Conservation (phyloP, 2,113 vertebrate genomes). For the Limanda limanda region DNA sequence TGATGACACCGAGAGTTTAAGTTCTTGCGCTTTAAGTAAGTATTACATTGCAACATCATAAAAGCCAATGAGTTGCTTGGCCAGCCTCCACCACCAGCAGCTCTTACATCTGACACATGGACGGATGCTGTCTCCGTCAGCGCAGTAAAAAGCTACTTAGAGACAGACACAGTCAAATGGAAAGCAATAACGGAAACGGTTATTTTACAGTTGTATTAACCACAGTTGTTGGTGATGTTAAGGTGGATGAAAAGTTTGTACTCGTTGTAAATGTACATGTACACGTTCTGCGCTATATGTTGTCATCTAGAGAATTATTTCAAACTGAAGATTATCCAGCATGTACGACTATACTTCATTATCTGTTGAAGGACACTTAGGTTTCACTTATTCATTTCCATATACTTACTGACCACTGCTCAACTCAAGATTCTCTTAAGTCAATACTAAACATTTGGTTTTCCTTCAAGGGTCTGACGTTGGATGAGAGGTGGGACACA, state of each 20-base stretch:
- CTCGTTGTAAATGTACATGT: background rate
- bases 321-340: background rate
- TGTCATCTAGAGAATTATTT: slow-evolving; percentile 27
- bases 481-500: too few species aligned
- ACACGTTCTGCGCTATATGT: background rate
- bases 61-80: slow-evolving; percentile 4
- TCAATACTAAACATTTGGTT: background rate
- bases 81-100: background rate
- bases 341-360: background rate
- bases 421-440: background rate
- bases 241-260: slow-evolving; percentile 6
- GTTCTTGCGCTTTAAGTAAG: slow-evolving; percentile 1
- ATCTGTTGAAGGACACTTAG: too few species aligned
- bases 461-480: too few species aligned
- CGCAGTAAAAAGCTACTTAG: slow-evolving; percentile 24
- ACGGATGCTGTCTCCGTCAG: slow-evolving; percentile 18
- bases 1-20: background rate
- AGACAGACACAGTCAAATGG: slow-evolving; percentile 36
- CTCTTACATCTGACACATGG: background rate
- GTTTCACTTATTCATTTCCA: too few species aligned
- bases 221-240: slow-evolving; percentile 30
- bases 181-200: slow-evolving; percentile 5
- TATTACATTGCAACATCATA: background rate
- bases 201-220: slow-evolving; percentile 47
- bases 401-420: background rate